Evolutionary conservation across 2,888 invertebrate species (phyloP), one percentile per base, ranked within the genome.

Genomic region (Suillia variegata): DNA sequence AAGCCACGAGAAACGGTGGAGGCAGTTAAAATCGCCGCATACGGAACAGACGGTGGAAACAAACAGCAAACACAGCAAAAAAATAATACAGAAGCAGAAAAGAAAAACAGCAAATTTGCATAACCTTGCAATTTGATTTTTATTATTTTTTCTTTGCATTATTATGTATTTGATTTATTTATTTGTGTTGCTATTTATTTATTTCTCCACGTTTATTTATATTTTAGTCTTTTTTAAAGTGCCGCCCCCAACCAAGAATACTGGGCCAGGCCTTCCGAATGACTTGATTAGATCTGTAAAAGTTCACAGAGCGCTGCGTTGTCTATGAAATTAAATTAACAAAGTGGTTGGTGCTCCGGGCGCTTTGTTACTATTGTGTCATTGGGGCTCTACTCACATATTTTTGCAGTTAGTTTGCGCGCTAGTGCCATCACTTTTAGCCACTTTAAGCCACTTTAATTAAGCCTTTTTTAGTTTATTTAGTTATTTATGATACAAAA

Each of bases 351-450:
- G n/a, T n/a, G n/a, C n/a, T n/a, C n/a, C n/a, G n/a, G n/a, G n/a
- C n/a, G n/a, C n/a, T n/a, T n/a, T n/a, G n/a, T n/a, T n/a, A n/a
- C n/a, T n/a, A n/a, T n/a, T n/a, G n/a, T n/a, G n/a, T n/a, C n/a
- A n/a, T n/a, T n/a, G n/a, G n/a, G n/a, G n/a, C n/a, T n/a, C 45
- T 65, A 80, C 82, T 82, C 75, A 82, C 82, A 81, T 73, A 82
- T 82, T 78, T 81, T 81, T 68, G 78, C 70, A 63, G 78, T 75
- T 70, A 81, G 73, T 67, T 80, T 82, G 69, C 82, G 80, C 66
- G 79, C 73, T 75, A 81, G 70, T 71, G 82, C 82, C 82, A 82
- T 82, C 67, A 70, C 70, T 67, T 74, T 59, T 62, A 69, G 64
- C 58, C 60, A 38, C 45, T 45, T 45, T 18, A 6, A 45, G 38